Evolutionary conservation across 2,888 invertebrate genomes (phyloP), one percentile per base, ranked within the genome.

Genomic region (Ochropleura plecta): DNA sequence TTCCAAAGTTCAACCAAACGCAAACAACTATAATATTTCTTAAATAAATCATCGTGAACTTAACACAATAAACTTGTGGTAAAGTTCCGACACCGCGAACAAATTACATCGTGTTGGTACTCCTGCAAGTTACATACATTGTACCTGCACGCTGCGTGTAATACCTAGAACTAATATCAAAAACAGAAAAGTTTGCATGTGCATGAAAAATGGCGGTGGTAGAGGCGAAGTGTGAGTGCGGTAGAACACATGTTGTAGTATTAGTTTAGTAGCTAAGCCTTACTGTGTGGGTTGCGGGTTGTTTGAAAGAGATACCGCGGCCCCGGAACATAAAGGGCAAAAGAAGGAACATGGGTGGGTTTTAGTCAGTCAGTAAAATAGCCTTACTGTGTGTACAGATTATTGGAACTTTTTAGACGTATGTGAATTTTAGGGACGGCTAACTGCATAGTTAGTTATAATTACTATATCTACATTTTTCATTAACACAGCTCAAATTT

Each of bases 11-110:
- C 49, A 75, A 64, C 71, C 6, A 57, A 46, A 49, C 14, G 62
- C 30, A 66, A 76, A 81, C 66, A 77, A 77, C 82, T 70, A 76
- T 57, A 63, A 70, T 72, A 72, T 73, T 77, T 70, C 82, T 73
- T 73, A 69, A 66, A 80, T 84, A 83, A 83, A 86, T 84, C 86
- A 81, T 84, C 63, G 40, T 20, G 48, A 76, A 70, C 71, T 78
- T 77, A 83, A 75, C 75, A 84, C 74, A 75, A 73, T 77, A 71
- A 83, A 86, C 72, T 75, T 69, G 67, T 48, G 48, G 20, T 55
- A 68, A 86, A 86, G 46, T 84, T 84, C 73, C 63, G 80, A 74
- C 74, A 44, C 46, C 30, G 42, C 18, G 60, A 69, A 83, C 79
- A 76, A 82, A 83, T 83, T 83, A 83, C 71, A 62, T 51, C 6